phyloP scores from a whole-genome alignment of 2,797 vertebrate genomes.

The Sebastes cheni region DNA sequence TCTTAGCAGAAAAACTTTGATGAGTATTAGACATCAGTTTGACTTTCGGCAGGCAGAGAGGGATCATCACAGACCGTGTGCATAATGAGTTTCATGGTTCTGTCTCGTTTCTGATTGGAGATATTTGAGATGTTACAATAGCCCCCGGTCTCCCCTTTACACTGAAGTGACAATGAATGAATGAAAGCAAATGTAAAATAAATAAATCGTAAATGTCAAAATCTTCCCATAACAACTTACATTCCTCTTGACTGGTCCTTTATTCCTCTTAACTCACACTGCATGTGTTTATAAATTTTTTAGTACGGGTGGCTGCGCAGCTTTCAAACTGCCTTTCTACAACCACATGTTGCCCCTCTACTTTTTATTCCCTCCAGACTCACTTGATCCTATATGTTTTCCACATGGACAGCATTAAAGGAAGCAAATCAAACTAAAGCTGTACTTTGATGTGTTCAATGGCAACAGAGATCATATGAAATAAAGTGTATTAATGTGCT shows the following conservation, averaged over 20 bases:
- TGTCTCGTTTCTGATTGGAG: too few species aligned
- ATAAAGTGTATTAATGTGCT: constrained; percentile 10
- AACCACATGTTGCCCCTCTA: not conserved
- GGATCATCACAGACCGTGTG: too few species aligned
- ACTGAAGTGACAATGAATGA: not conserved
- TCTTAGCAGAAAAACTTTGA: too few species aligned
- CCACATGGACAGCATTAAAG: not conserved
- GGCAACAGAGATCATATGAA: not conserved
- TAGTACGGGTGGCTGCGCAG: not conserved
- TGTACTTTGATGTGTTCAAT: not conserved
- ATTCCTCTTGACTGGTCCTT: not conserved
- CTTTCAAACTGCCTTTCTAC: not conserved
- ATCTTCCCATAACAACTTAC: not conserved
- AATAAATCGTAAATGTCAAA: too few species aligned
- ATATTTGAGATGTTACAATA: too few species aligned
- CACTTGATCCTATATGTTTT: not conserved
- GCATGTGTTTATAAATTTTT: not conserved
- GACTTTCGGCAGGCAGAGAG: fast-evolving
- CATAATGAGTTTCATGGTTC: too few species aligned
- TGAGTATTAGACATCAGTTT: too few species aligned
- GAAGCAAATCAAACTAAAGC: not conserved
- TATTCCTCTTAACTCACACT: not conserved
- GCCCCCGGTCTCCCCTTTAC: too few species aligned
- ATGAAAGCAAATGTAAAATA: not conserved
- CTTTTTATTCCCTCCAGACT: not conserved